Conservation (phyloP, 2,888 invertebrate species). For the Mimachlamys varia region DNA sequence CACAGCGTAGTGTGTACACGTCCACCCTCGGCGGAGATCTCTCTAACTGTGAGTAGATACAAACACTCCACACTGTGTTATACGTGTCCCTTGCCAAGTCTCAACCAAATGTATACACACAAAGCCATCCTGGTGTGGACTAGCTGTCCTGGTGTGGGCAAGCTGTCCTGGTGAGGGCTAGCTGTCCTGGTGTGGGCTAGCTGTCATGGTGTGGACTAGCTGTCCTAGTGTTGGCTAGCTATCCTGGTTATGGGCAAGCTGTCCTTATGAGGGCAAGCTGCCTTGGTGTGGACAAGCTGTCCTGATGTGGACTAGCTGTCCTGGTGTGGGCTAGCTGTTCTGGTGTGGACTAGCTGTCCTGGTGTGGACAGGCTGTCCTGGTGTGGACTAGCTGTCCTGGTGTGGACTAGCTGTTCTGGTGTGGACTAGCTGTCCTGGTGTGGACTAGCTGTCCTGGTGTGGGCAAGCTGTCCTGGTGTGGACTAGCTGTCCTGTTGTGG, state of each 20-base stretch:
- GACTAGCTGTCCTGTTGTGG: not conserved
- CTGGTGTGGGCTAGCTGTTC: not conserved
- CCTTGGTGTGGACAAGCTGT: too few species aligned
- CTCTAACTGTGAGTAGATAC: slow-evolving; percentile 10
- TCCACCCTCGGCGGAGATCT: not conserved
- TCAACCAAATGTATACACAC: not conserved
- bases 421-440: too few species aligned
- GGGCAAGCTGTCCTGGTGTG: too few species aligned
- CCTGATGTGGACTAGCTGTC: not conserved
- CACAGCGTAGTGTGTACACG: not conserved
- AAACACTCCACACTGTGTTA: not conserved
- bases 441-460: too few species aligned
- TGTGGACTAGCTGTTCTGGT: too few species aligned
- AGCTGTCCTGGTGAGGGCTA: not conserved
- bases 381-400: not conserved
- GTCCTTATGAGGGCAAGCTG: too few species aligned
- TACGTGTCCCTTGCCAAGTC: not conserved
- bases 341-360: not conserved
- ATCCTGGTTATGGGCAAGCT: not conserved
- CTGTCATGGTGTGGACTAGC: too few species aligned
- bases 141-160: not conserved
- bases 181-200: not conserved
- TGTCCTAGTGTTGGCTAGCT: not conserved
- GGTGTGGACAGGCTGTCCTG: too few species aligned
- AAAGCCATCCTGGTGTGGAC: too few species aligned